These are phyloP conservation scores for Eupithecia insigniata DNA, from an alignment of 2,888 invertebrate genomes.

Conservation along the genomic window DNA sequence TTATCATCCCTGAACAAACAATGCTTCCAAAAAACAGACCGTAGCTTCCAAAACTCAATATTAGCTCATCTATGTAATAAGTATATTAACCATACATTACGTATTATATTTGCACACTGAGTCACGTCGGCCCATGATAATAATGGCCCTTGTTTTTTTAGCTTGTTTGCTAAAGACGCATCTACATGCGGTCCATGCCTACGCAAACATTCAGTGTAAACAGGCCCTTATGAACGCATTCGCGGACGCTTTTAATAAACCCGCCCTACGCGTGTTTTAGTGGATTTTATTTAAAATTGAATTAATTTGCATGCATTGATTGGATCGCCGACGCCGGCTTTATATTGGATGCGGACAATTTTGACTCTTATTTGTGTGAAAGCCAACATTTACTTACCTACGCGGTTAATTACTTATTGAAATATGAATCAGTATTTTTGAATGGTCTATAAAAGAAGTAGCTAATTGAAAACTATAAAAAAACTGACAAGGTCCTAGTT, in stretches of 20 bases:
- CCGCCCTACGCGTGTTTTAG: conserved; percentile 61
- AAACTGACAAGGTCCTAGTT: not conserved
- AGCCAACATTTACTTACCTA: not conserved
- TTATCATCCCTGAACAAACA: conserved; percentile 22
- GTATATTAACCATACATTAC: conserved; percentile 39
- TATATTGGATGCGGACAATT: conserved; percentile 29
- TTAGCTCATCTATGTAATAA: conserved; percentile 41
- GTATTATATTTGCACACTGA: conserved; percentile 50
- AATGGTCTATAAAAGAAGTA: not conserved
- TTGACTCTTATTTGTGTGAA: conserved; percentile 27
- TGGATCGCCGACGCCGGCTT: conserved; percentile 26
- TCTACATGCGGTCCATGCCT: conserved; percentile 78
- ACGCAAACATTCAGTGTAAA: conserved; percentile 78
- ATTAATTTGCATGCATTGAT: conserved; percentile 49
- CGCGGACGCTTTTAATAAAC: conserved; percentile 65
- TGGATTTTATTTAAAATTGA: conserved; percentile 59
- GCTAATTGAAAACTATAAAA: not conserved
- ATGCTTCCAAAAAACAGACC: conserved; percentile 23
- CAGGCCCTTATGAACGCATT: conserved; percentile 77
- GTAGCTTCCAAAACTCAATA: conserved; percentile 25
- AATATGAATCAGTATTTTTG: not conserved
- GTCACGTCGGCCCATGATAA: conserved; percentile 61
- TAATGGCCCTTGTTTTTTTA: conserved; percentile 82
- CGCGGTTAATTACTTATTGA: not conserved
- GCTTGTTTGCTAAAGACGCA: conserved; percentile 81